A percentile compares a stretch with the other conserved stretches of the same genome.
These are phyloP conservation scores for Leucophenga varia DNA, from an alignment of 1,140 invertebrate genomes.

Conservation along the genomic window DNA sequence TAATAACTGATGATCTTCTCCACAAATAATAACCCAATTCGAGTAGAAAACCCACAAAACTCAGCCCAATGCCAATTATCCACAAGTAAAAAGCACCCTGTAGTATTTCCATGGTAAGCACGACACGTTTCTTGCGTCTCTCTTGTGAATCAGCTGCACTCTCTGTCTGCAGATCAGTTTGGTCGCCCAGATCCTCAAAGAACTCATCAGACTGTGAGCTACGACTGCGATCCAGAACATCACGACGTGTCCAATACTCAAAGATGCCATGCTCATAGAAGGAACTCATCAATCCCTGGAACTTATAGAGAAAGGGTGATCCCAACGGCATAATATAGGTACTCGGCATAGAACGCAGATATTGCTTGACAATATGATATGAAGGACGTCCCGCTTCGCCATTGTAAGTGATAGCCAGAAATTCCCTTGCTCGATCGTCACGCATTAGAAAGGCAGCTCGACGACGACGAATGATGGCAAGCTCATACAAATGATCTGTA, in stretches of 20 bases:
- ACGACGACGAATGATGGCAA: constrained; percentile 12
- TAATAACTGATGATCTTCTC: too few relatives aligned
- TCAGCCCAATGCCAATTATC: constrained; percentile 27
- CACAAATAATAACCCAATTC: too few relatives aligned
- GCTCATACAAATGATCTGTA: constrained; percentile 21
- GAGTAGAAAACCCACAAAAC: constrained; percentile 22
- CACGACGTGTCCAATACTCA: constrained; percentile 35
- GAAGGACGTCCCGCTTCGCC: constrained; percentile 25
- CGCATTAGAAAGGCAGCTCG: constrained; percentile 33
- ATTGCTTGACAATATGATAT: constrained; percentile 45
- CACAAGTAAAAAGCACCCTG: constrained; percentile 43
- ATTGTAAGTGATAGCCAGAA: constrained; percentile 36
- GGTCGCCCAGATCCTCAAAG: constrained; percentile 30
- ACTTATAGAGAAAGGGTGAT: constrained; percentile 43
- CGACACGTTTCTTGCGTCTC: constrained; percentile 34
- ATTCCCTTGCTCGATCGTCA: constrained; percentile 33
- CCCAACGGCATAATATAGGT: constrained; percentile 41
- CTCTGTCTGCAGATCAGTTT: constrained; percentile 22
- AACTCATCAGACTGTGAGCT: constrained; percentile 29
- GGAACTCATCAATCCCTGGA: constrained; percentile 26
- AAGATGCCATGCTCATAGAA: constrained; percentile 40
- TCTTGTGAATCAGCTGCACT: background rate
- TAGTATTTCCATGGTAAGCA: constrained; percentile 33
- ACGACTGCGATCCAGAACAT: constrained; percentile 16
- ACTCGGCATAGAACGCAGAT: constrained; percentile 35